Evolutionary conservation across 2,888 invertebrate genomes (phyloP), one percentile per base, ranked within the genome.

Genomic region (Hyposoter didymator): DNA sequence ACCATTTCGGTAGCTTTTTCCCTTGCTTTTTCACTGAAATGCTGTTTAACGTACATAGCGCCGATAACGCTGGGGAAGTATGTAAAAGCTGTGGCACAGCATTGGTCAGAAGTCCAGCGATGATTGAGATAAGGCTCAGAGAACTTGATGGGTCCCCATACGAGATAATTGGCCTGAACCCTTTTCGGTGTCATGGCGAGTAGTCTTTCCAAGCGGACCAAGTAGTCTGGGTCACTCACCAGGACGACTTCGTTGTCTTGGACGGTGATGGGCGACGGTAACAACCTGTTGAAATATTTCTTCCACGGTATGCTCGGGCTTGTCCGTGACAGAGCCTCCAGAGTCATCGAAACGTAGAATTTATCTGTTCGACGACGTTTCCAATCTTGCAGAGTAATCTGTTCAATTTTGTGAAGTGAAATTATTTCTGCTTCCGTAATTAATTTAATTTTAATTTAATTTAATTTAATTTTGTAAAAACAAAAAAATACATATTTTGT

Each of bases 81-180:
- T 91, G 96, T 96, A 86, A 97, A 96, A 28, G 97, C 96, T n/a
- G 97, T 96, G 88, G 97, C 97, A 22, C 97, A 96, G 92, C 98
- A 98, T 92, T 98, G 98, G 94, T 98, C 98, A 98, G 28, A 22
- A 12, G 55, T 55, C 55, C 7, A 22, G 0, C 55, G 22, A 22
- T 98, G 97, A 0, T 96, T 97, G 86, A 99, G 94, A 93, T 97
- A 98, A 2, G 96, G 96, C 17, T 97, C 96, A 0, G 97, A 97
- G 2, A 97, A 97, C 0, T 96, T 97, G 0, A 97, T 97, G 0
- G 97, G 97, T 78, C 98, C 95, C 98, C 99, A 99, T 96, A 98
- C 96, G 89, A 98, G 96, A 92, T 99, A 99, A 94, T 99, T 99
- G 2, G 98, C 98, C 90, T 97, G 95, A 2, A 95, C 95, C 87